Percentiles rank a stretch among this genome's conserved stretches.
These are phyloP conservation scores for Lamellibrachia columna DNA, from an alignment of 2,888 invertebrate genomes.

Conservation along the genomic window DNA sequence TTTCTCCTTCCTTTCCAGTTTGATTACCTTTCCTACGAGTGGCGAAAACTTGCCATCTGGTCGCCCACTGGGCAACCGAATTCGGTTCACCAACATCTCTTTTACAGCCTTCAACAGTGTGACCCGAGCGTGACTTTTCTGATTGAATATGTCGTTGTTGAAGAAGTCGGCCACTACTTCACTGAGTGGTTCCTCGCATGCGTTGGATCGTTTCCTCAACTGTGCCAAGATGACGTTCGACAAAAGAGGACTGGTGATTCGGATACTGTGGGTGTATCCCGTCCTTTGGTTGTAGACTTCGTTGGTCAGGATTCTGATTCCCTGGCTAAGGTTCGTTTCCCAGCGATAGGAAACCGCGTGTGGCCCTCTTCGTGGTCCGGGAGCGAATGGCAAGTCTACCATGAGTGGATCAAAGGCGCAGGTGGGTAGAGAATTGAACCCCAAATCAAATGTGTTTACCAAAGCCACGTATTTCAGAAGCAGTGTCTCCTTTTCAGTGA, in stretches of 20 bases:
- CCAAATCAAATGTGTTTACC: conserved; percentile 49
- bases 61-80: not conserved
- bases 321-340: conserved; percentile 28
- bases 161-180: conserved; percentile 30
- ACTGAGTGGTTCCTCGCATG: conserved; percentile 7
- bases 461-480: conserved; percentile 47
- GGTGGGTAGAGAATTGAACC: conserved; percentile 44
- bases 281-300: not conserved
- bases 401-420: conserved; percentile 49
- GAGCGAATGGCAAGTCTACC: conserved; percentile 28
- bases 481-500: conserved; percentile 39
- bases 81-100: conserved; percentile 24
- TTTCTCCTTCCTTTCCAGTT: not conserved
- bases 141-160: conserved; percentile 19
- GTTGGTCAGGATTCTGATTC: conserved; percentile 26
- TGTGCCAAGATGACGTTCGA: conserved; percentile 18
- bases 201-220: not conserved
- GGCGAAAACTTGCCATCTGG: conserved; percentile 23
- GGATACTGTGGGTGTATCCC: conserved; percentile 23
- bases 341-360: conserved; percentile 17
- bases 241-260: conserved; percentile 25
- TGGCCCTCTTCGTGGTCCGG: not conserved
- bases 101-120: conserved; percentile 22
- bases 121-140: not conserved
- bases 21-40: not conserved